Evolutionary conservation across 2,888 invertebrate species (phyloP).

Genomic region (Cephus pulcher): DNA sequence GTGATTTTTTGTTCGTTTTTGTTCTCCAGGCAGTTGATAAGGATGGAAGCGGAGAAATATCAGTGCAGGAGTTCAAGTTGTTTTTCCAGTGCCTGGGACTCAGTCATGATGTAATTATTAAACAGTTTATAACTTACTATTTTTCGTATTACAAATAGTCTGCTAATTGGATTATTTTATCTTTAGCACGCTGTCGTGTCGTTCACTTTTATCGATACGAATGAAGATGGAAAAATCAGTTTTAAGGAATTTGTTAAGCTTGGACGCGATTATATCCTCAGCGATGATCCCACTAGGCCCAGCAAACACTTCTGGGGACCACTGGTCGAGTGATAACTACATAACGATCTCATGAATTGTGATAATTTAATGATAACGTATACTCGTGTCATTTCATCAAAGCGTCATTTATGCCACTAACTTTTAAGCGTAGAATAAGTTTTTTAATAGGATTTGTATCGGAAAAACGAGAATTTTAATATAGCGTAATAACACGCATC

Average conservation of each 20-base stretch:
- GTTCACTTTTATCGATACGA: conserved; percentile 82
- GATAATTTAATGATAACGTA: conserved; percentile 3
- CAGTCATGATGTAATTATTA: conserved; percentile 70
- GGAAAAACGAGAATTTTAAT: not conserved
- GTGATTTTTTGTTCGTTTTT: conserved; percentile 28
- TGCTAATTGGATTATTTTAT: conserved; percentile 11
- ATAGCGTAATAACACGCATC: not conserved
- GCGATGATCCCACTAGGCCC: conserved; percentile 79
- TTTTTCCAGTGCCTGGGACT: conserved; percentile 86
- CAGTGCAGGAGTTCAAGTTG: conserved; percentile 84
- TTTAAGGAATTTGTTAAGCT: conserved; percentile 83
- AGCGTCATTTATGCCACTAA: not conserved
- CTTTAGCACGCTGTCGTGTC: conserved; percentile 76
- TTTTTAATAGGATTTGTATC: not conserved
- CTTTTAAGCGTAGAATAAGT: not conserved
- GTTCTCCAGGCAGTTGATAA: conserved; percentile 81
- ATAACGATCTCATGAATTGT: conserved; percentile 1
- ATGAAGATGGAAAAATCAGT: conserved; percentile 82
- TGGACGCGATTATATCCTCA: conserved; percentile 83
- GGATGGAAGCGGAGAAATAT: conserved; percentile 82
- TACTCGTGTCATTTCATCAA: not conserved
- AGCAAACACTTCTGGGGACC: conserved; percentile 92
- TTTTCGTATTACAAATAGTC: not conserved
- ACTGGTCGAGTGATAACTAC: conserved; percentile 70
- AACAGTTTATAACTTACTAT: not conserved